Percentiles rank a stretch among this genome's conserved stretches.
Conservation (phyloP, 2,888 invertebrate genomes). For the Congeria kusceri region DNA sequence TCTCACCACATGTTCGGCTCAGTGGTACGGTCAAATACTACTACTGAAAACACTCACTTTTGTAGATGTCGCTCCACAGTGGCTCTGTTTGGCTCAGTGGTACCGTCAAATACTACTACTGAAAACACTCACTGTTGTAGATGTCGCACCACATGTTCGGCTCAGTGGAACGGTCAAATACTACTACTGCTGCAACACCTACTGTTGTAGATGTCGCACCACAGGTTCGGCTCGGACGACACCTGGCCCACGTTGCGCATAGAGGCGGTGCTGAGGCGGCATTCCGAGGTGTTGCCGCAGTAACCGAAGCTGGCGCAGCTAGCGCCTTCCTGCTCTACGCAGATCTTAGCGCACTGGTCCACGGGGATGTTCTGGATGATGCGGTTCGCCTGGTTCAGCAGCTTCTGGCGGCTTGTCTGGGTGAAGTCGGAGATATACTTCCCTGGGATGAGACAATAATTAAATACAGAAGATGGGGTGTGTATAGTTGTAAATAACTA, state of each 20-base stretch:
- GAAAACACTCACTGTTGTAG: slow-evolving; percentile 76
- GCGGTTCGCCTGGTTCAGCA: slow-evolving; percentile 65
- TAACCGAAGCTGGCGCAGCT: slow-evolving; percentile 77
- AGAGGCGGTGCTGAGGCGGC: slow-evolving; percentile 70
- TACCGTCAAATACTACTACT: too few species aligned
- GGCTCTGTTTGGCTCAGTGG: slow-evolving; percentile 53
- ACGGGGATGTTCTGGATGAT: slow-evolving; percentile 66
- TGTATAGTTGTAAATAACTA: neutral
- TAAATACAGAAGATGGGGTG: too few species aligned
- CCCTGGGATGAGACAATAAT: slow-evolving; percentile 59
- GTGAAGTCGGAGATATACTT: slow-evolving; percentile 76
- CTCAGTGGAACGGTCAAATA: too few species aligned
- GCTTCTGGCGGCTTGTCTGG: slow-evolving; percentile 45
- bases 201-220: slow-evolving; percentile 75
- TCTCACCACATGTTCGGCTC: slow-evolving; percentile 68
- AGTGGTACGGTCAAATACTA: too few species aligned
- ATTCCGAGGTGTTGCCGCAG: slow-evolving; percentile 75
- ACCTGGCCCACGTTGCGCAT: slow-evolving; percentile 70
- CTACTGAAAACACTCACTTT: slow-evolving; percentile 63
- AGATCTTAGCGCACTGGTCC: slow-evolving; percentile 76
- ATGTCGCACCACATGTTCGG: slow-evolving; percentile 69
- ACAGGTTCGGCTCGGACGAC: slow-evolving; percentile 61
- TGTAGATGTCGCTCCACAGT: slow-evolving; percentile 74
- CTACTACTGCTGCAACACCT: slow-evolving; percentile 40
- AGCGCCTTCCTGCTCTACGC: slow-evolving; percentile 69